A percentile compares a stretch with the other conserved stretches of the same genome.
These are phyloP conservation scores for Listronotus bonariensis DNA, from an alignment of 1,140 invertebrate genomes.

Conservation along the genomic window DNA sequence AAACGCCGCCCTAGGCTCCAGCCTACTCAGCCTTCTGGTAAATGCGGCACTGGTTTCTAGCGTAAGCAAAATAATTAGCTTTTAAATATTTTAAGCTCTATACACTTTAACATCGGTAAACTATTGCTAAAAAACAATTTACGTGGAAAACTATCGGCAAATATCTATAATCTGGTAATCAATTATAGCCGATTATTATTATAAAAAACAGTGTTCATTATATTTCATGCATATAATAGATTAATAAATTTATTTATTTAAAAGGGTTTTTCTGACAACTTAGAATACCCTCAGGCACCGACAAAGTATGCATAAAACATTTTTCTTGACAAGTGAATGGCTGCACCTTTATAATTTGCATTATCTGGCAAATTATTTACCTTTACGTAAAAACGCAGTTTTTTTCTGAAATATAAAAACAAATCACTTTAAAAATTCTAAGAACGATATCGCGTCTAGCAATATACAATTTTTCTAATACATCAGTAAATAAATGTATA, in stretches of 20 bases:
- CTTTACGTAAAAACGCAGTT: neutral
- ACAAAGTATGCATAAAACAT: slow-evolving; percentile 12
- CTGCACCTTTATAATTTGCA: slow-evolving; percentile 24
- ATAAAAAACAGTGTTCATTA: too few relatives aligned
- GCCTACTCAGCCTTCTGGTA: too few relatives aligned
- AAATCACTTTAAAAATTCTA: neutral
- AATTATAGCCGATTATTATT: too few relatives aligned
- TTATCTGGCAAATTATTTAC: slow-evolving; percentile 20
- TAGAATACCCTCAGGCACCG: slow-evolving; percentile 5
- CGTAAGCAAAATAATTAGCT: too few relatives aligned
- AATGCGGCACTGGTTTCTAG: too few relatives aligned
- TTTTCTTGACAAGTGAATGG: slow-evolving; percentile 15
- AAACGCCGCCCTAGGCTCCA: too few relatives aligned
- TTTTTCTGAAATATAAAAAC: slow-evolving; percentile 1
- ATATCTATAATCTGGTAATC: too few relatives aligned
- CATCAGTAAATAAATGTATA: neutral
- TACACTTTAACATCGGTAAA: too few relatives aligned
- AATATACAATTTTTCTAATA: neutral
- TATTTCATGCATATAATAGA: neutral
- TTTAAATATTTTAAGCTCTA: too few relatives aligned
- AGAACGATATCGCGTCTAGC: neutral
- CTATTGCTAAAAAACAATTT: too few relatives aligned
- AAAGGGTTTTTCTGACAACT: slow-evolving; percentile 3
- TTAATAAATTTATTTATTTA: slow-evolving; percentile 17
- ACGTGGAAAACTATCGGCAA: too few relatives aligned